Conservation (phyloP, 2,888 invertebrate genomes). For the Erebia ligea region DNA sequence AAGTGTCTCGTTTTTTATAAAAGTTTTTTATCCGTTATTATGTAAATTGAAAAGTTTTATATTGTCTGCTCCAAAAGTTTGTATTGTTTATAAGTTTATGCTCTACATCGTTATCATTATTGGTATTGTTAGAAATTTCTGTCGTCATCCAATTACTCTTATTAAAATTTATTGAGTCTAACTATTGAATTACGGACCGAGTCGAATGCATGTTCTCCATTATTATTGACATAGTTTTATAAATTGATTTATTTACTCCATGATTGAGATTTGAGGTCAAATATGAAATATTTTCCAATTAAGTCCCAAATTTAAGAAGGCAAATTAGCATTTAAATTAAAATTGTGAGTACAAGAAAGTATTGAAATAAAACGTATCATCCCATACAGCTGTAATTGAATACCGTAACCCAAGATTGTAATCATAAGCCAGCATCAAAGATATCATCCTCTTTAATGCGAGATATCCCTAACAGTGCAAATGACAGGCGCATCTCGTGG, state of each 20-base stretch:
- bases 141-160: constrained; percentile 62
- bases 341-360: not conserved
- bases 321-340: constrained; percentile 10
- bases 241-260: constrained; percentile 65
- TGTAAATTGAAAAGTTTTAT: constrained; percentile 29
- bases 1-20: not conserved
- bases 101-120: constrained; percentile 47
- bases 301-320: not conserved
- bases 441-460: constrained; percentile 24
- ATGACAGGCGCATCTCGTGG: constrained; percentile 59
- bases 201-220: constrained; percentile 54
- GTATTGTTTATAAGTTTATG: constrained; percentile 18
- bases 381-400: constrained; percentile 7
- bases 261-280: constrained; percentile 43
- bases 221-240: constrained; percentile 63
- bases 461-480: constrained; percentile 44
- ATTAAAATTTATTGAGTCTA: constrained; percentile 68
- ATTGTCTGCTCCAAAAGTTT: not conserved
- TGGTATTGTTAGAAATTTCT: constrained; percentile 49
- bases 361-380: constrained; percentile 8
- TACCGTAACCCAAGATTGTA: constrained; percentile 16
- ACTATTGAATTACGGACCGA: constrained; percentile 63
- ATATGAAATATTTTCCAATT: constrained; percentile 3
- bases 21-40: constrained; percentile 41
- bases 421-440: constrained; percentile 20